Conservation (phyloP, 2,113 vertebrate genomes). For the Chloroceryle aenea region DNA sequence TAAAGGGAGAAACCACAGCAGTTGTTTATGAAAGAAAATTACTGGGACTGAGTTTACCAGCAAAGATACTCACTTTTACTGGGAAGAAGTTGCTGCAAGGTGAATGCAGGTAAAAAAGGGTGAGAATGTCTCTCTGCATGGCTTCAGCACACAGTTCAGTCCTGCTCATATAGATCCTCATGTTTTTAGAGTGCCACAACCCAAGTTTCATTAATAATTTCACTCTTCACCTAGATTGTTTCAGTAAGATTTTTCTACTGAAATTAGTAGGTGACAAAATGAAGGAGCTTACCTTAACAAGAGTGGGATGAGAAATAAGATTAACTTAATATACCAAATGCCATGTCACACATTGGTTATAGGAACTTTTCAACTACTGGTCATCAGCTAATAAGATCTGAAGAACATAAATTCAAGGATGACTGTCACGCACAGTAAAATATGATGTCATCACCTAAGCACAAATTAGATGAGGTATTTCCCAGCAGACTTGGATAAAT, state of each 20-base stretch:
- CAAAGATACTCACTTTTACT: not conserved
- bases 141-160: not conserved
- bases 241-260: not conserved
- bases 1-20: not conserved
- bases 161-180: not conserved
- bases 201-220: not conserved
- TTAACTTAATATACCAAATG: not conserved
- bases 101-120: not conserved
- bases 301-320: not conserved
- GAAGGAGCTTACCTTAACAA: not conserved
- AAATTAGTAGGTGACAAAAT: not conserved
- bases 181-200: not conserved
- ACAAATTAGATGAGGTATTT: not conserved
- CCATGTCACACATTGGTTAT: not conserved
- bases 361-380: not conserved
- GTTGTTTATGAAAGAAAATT: not conserved
- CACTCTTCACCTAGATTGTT: not conserved
- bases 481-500: not conserved
- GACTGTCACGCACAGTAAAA: not conserved
- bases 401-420: not conserved
- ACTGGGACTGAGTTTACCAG: not conserved
- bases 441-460: not conserved
- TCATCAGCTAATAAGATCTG: not conserved
- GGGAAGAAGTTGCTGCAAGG: not conserved
- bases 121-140: not conserved